These are phyloP conservation scores for Corythoichthys intestinalis DNA, from an alignment of 2,113 vertebrate genomes.

Conservation along the genomic window DNA sequence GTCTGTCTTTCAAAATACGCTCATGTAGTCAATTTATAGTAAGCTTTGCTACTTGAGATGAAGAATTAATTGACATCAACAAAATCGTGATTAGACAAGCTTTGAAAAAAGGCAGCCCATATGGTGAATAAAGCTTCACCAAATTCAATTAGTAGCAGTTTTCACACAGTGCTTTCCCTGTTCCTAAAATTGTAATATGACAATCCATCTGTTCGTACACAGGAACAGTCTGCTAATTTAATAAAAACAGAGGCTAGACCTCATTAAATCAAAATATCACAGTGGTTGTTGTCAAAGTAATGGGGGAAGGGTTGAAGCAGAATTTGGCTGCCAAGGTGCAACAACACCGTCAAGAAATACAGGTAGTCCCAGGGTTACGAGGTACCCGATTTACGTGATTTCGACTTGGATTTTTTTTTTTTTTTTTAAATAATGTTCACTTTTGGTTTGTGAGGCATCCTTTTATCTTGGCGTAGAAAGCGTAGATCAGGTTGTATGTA, in stretches of 20 bases:
- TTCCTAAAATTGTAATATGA: conserved; percentile 59
- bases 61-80: conserved; percentile 3
- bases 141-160: conserved; percentile 52
- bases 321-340: conserved; percentile 24
- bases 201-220: conserved; percentile 60
- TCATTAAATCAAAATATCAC: conserved; percentile 50
- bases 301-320: conserved; percentile 4
- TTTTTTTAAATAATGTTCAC: too few relatives aligned
- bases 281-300: conserved; percentile 33
- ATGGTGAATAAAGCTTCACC: conserved; percentile 37
- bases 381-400: too few relatives aligned
- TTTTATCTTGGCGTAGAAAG: too few relatives aligned
- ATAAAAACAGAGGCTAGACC: conserved; percentile 58
- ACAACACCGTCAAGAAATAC: conserved; percentile 30
- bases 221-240: conserved; percentile 49
- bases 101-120: conserved; percentile 10
- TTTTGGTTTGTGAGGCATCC: too few relatives aligned
- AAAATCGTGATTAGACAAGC: conserved; percentile 11
- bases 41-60: not conserved
- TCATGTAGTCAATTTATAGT: not conserved
- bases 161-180: conserved; percentile 37
- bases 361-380: too few relatives aligned
- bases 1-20: too few relatives aligned
- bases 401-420: too few relatives aligned
- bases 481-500: too few relatives aligned